A percentile compares a stretch with the other conserved stretches of the same genome.
phyloP scores from a whole-genome alignment of 2,888 invertebrate genomes.

The Scaptomyza cyrtandrae region DNA sequence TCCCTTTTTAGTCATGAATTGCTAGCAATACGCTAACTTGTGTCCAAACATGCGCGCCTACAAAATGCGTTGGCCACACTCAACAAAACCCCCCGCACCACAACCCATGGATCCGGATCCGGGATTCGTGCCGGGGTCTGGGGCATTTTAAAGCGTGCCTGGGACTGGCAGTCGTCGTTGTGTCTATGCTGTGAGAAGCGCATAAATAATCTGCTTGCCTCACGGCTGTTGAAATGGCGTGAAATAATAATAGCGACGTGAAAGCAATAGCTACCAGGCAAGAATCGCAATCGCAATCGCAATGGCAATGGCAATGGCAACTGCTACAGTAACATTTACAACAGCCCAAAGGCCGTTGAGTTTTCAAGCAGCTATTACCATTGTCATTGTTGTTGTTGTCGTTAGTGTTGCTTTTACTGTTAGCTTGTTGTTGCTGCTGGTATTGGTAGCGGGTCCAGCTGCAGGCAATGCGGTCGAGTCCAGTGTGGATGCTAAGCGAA shows the following conservation, averaged over 20 bases:
- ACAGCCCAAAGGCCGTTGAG: slow-evolving; percentile 54
- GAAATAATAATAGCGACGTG: slow-evolving; percentile 78
- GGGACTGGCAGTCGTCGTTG: slow-evolving; percentile 32
- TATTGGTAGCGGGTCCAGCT: slow-evolving; percentile 43
- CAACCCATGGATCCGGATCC: slow-evolving; percentile 17
- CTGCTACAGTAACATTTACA: slow-evolving; percentile 20
- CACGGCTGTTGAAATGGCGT: slow-evolving; percentile 80
- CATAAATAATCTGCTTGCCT: slow-evolving; percentile 80
- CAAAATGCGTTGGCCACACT: slow-evolving; percentile 60
- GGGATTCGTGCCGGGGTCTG: slow-evolving; percentile 24
- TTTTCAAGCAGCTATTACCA: slow-evolving; percentile 32
- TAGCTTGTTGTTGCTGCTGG: slow-evolving; percentile 31
- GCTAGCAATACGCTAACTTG: slow-evolving; percentile 64
- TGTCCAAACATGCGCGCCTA: slow-evolving; percentile 72
- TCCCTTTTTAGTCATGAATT: slow-evolving; percentile 34
- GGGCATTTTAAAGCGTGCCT: slow-evolving; percentile 66
- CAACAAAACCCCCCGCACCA: slow-evolving; percentile 17
- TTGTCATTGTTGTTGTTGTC: slow-evolving; percentile 17
- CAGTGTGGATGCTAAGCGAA: slow-evolving; percentile 30
- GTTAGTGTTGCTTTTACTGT: slow-evolving; percentile 16
- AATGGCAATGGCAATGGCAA: slow-evolving; percentile 10
- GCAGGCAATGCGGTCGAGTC: slow-evolving; percentile 43
- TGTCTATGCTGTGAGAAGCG: slow-evolving; percentile 56
- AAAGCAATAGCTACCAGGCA: slow-evolving; percentile 69
- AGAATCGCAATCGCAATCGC: slow-evolving; percentile 28